phyloP scores from a whole-genome alignment of 2,888 invertebrate genomes.

The Brachylomia viminalis region DNA sequence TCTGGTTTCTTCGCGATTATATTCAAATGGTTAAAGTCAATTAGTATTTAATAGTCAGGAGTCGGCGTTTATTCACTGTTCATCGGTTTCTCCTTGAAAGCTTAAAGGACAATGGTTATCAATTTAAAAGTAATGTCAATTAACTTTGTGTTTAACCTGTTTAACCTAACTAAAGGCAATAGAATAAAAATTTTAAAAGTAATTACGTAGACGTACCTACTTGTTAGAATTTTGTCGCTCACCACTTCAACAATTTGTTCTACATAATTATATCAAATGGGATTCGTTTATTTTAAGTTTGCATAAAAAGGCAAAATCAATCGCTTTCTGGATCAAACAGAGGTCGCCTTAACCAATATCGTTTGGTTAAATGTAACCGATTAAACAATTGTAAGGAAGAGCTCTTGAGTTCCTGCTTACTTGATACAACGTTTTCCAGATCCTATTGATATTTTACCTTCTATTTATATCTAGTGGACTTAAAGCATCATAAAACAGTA shows the following conservation, averaged over 20 bases:
- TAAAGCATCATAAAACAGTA: neutral
- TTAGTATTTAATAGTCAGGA: slow-evolving; percentile 20
- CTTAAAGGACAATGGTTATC: slow-evolving; percentile 13
- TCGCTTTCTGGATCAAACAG: neutral
- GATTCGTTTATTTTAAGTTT: neutral
- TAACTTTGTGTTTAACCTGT: slow-evolving; percentile 14
- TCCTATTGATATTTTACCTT: neutral
- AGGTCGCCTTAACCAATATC: neutral
- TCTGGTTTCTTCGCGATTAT: neutral
- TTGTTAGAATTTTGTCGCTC: neutral
- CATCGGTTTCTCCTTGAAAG: slow-evolving; percentile 22
- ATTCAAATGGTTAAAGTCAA: slow-evolving; percentile 25
- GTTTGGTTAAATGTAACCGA: neutral
- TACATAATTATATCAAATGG: neutral
- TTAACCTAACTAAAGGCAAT: neutral
- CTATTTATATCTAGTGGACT: neutral
- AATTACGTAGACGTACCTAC: neutral
- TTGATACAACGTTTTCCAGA: neutral
- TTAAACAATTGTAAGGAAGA: neutral
- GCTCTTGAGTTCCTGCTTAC: neutral
- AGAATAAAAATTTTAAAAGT: neutral
- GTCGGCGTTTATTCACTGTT: slow-evolving; percentile 1
- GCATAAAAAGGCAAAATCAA: neutral
- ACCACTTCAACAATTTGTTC: neutral
- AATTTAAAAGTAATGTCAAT: slow-evolving; percentile 17